Percentiles rank a stretch among this genome's conserved stretches.
phyloP scores from a whole-genome alignment of 2,113 vertebrate species.

The Caranx melampygus region DNA sequence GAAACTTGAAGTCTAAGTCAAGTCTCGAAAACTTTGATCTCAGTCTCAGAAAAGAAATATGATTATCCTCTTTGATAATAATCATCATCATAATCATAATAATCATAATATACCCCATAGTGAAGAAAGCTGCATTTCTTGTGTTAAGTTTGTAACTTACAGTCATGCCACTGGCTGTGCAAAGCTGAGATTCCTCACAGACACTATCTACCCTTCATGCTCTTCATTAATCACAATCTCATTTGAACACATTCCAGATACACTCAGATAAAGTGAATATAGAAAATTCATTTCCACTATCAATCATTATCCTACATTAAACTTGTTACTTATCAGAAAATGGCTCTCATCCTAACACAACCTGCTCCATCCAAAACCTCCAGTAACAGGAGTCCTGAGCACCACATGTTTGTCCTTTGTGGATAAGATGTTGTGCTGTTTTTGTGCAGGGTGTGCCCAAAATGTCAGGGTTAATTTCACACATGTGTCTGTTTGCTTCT shows the following conservation, averaged over 20 bases:
- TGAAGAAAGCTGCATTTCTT: neutral
- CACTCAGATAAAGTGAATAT: neutral
- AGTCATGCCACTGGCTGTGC: neutral
- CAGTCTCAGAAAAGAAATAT: neutral
- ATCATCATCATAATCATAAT: neutral
- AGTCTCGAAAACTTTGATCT: neutral
- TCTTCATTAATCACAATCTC: slow-evolving; percentile 8
- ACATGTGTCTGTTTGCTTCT: no score
- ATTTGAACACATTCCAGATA: neutral
- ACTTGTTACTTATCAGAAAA: neutral
- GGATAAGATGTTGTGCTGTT: neutral
- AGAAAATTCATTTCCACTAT: neutral
- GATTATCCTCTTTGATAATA: neutral
- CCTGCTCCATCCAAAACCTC: neutral
- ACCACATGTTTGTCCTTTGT: fast-evolving
- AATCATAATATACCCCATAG: neutral
- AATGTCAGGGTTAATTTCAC: no score
- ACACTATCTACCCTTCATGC: neutral
- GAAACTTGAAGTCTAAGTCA: neutral
- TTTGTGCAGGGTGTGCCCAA: neutral
- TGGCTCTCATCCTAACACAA: neutral
- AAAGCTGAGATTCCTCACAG: neutral
- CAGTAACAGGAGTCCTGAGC: neutral
- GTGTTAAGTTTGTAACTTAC: neutral
- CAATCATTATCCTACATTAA: neutral